phyloP scores from a whole-genome alignment of 2,888 invertebrate genomes.

The Cremastobaeus sp. region DNA sequence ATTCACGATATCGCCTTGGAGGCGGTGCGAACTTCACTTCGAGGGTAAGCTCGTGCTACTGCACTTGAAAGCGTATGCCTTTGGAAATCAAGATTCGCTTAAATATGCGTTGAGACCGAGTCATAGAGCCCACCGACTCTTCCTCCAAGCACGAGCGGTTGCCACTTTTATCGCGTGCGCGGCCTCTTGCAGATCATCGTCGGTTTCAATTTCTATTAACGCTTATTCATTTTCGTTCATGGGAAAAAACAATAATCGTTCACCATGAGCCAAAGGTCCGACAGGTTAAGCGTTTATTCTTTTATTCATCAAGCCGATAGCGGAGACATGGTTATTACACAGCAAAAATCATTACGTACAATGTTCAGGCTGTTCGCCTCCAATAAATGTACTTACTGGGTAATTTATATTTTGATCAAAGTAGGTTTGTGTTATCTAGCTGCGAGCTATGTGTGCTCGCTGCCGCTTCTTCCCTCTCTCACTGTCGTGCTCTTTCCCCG shows the following conservation, averaged over 20 bases:
- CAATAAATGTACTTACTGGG: constrained; percentile 16
- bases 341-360: constrained; percentile 17
- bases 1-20: constrained; percentile 58
- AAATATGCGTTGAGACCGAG: constrained; percentile 51
- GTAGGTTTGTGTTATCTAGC: constrained; percentile 15
- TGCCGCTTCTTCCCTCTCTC: neutral
- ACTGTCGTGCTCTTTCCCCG: too few relatives aligned
- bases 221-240: constrained; percentile 37
- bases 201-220: constrained; percentile 44
- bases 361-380: neutral
- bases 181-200: constrained; percentile 20
- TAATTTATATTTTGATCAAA: constrained; percentile 18
- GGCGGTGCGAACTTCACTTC: constrained; percentile 55
- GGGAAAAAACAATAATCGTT: constrained; percentile 48
- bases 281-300: constrained; percentile 18
- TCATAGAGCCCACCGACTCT: constrained; percentile 22
- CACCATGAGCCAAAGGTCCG: constrained; percentile 16
- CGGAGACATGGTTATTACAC: constrained; percentile 17
- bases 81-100: constrained; percentile 54
- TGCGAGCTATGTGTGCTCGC: neutral
- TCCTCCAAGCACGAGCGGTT: constrained; percentile 27
- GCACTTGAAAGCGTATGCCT: constrained; percentile 57
- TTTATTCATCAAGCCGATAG: constrained; percentile 7
- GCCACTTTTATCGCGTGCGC: constrained; percentile 16
- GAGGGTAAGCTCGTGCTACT: constrained; percentile 60